Evolutionary conservation across 2,113 vertebrate genomes (phyloP).

Genomic region (Zosterops lateralis): DNA sequence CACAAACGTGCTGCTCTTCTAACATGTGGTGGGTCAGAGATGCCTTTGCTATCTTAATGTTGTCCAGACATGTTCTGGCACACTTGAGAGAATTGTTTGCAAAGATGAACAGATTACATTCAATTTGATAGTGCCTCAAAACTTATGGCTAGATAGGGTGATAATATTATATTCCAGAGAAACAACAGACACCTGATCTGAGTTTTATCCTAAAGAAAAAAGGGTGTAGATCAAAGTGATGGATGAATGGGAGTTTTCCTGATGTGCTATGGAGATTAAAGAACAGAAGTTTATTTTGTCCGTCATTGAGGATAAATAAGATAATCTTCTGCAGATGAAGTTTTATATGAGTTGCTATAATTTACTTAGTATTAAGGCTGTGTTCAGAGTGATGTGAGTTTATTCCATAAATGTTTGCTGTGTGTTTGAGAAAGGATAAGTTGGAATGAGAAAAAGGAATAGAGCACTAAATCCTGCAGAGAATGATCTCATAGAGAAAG

Average conservation of each 20-base stretch:
- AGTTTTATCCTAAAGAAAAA: not conserved
- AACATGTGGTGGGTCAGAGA: not conserved
- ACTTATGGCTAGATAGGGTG: not conserved
- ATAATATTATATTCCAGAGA: not conserved
- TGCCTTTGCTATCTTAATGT: not conserved
- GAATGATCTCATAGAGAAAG: not conserved
- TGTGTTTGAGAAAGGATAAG: not conserved
- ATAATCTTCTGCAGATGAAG: not conserved
- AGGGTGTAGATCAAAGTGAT: not conserved
- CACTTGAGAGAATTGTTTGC: not conserved
- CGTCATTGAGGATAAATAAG: not conserved
- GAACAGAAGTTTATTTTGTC: not conserved
- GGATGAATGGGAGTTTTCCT: not conserved
- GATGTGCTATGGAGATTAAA: not conserved
- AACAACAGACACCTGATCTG: not conserved
- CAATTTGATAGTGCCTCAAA: not conserved
- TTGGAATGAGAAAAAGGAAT: not conserved
- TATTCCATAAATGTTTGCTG: not conserved
- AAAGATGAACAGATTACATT: not conserved
- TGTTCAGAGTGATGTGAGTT: not conserved
- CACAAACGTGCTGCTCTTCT: not conserved
- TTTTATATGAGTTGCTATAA: not conserved
- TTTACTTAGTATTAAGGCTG: not conserved
- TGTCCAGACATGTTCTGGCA: not conserved
- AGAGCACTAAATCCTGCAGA: not conserved